phyloP scores from a whole-genome alignment of 2,888 invertebrate genomes.

The Oligia latruncula region DNA sequence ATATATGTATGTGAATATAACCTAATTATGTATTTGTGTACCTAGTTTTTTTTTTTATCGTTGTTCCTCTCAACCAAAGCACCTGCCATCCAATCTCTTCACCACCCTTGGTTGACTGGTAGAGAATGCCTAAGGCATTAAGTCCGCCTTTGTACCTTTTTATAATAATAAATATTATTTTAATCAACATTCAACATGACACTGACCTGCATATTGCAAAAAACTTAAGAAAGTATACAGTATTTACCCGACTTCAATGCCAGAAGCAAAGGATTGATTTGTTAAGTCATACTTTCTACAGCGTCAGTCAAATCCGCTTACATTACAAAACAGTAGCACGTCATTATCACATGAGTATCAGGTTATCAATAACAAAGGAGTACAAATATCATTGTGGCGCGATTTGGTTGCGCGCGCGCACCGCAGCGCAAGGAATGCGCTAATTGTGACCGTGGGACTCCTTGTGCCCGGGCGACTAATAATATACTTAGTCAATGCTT shows the following conservation, averaged over 20 bases:
- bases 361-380: slow-evolving; percentile 62
- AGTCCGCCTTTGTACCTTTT: too few relatives aligned
- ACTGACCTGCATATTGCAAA: not conserved
- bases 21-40: too few relatives aligned
- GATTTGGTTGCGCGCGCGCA: slow-evolving; percentile 55
- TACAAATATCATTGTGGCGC: slow-evolving; percentile 63
- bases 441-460: slow-evolving; percentile 62
- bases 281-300: slow-evolving; percentile 20
- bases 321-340: slow-evolving; percentile 40
- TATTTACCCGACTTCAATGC: not conserved
- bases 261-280: not conserved
- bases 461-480: not conserved
- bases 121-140: too few relatives aligned
- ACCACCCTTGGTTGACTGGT: too few relatives aligned
- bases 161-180: too few relatives aligned
- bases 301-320: slow-evolving; percentile 10
- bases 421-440: slow-evolving; percentile 46
- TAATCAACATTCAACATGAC: not conserved
- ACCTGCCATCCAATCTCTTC: too few relatives aligned
- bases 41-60: too few relatives aligned
- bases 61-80: too few relatives aligned
- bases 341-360: slow-evolving; percentile 60
- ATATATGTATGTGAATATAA: too few relatives aligned
- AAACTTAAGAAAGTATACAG: not conserved
- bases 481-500: not conserved